Evolutionary conservation across 2,888 invertebrate genomes (phyloP).

Genomic region (Dasypolia templi): DNA sequence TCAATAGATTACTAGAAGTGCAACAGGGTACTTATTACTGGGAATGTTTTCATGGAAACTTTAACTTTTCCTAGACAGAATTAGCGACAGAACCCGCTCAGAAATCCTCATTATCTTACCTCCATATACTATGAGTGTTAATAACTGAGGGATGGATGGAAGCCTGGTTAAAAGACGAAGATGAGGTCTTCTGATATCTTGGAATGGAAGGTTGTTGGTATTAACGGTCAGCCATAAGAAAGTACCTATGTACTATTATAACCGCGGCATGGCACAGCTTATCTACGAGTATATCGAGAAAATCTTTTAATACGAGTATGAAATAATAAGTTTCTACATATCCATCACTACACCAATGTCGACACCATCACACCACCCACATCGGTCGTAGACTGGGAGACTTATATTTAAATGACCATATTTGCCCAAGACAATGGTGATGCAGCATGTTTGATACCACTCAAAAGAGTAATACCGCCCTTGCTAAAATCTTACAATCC

Average conservation of each 20-base stretch:
- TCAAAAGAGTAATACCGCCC: background rate
- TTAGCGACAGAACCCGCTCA: no score
- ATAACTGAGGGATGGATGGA: no score
- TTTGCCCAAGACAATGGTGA: background rate
- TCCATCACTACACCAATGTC: background rate
- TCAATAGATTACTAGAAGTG: no score
- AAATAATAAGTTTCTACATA: no score
- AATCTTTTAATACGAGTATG: background rate
- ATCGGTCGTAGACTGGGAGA: background rate
- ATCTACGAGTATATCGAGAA: background rate
- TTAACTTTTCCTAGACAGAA: background rate
- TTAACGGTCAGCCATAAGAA: background rate
- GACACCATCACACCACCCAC: no score
- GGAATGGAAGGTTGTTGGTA: background rate
- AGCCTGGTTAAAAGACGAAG: background rate
- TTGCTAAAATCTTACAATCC: background rate
- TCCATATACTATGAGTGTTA: background rate
- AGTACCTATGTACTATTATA: no score
- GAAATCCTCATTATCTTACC: background rate
- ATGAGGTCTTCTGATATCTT: background rate
- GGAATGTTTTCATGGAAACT: background rate
- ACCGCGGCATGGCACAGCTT: background rate
- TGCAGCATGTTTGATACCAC: background rate
- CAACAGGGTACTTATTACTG: background rate
- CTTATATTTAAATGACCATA: background rate